phyloP scores from a whole-genome alignment of 2,797 vertebrate genomes.

The Sandelia bainsii region DNA sequence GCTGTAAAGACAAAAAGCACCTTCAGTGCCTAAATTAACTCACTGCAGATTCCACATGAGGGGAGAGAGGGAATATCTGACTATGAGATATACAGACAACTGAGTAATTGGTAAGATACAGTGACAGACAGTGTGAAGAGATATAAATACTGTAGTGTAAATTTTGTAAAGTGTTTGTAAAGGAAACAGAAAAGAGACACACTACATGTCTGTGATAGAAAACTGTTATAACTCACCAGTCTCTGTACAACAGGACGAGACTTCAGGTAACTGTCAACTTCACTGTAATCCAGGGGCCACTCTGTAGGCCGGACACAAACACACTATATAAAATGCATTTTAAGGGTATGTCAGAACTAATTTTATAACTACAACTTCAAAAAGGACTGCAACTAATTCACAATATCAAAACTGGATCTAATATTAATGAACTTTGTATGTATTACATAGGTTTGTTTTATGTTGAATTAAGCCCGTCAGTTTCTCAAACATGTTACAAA shows the following conservation, averaged over 20 bases:
- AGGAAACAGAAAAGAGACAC: not conserved
- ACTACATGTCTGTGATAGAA: not conserved
- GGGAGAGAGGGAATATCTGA: not conserved
- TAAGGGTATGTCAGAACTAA: not conserved
- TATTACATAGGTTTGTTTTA: too few relatives aligned
- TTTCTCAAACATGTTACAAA: not conserved
- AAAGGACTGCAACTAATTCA: not conserved
- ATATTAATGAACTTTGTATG: not conserved
- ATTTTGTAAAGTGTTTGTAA: not conserved
- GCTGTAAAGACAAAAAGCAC: not conserved
- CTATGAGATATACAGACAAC: not conserved
- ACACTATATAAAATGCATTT: constrained; percentile 23
- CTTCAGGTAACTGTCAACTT: constrained; percentile 34
- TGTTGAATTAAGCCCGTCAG: not conserved
- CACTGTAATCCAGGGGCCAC: constrained; percentile 27
- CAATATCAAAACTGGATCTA: not conserved
- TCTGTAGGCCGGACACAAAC: constrained; percentile 59
- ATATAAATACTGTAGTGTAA: not conserved
- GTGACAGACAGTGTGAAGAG: not conserved
- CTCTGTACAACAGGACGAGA: constrained; percentile 5
- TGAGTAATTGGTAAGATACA: not conserved
- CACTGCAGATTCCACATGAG: not conserved
- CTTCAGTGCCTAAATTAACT: not conserved
- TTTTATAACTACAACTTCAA: not conserved
- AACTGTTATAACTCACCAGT: constrained; percentile 63